Evolutionary conservation across 2,888 invertebrate species (phyloP).

Genomic region (Tetragonula carbonaria): DNA sequence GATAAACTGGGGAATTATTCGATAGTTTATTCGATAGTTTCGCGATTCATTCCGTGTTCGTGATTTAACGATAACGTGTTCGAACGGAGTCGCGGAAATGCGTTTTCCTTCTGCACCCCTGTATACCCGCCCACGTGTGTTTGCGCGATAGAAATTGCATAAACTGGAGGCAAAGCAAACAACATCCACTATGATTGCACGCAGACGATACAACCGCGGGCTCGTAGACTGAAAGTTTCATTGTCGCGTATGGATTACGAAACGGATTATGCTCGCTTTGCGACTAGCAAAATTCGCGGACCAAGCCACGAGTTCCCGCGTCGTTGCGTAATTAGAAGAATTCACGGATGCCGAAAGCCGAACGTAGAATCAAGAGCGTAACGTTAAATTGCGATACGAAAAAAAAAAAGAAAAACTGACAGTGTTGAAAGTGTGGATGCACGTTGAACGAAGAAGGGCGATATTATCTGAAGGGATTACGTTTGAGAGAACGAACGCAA

Average conservation of each 20-base stretch:
- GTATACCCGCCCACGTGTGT: slow-evolving; percentile 45
- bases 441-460: too few species aligned
- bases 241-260: slow-evolving; percentile 57
- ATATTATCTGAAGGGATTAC: too few species aligned
- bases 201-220: slow-evolving; percentile 54
- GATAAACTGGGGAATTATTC: slow-evolving; percentile 16
- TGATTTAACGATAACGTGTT: slow-evolving; percentile 29
- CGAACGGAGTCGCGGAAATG: slow-evolving; percentile 17
- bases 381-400: neutral
- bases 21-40: slow-evolving; percentile 40
- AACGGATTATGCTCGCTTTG: slow-evolving; percentile 48
- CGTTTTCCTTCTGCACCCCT: neutral
- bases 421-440: too few species aligned
- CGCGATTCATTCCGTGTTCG: slow-evolving; percentile 19
- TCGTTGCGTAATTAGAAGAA: slow-evolving; percentile 37
- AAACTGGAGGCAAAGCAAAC: slow-evolving; percentile 71
- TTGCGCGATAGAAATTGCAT: slow-evolving; percentile 60
- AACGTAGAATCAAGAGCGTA: neutral
- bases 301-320: slow-evolving; percentile 4
- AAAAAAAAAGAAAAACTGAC: too few species aligned
- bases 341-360: neutral
- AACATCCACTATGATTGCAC: slow-evolving; percentile 67
- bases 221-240: slow-evolving; percentile 53
- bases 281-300: slow-evolving; percentile 41
- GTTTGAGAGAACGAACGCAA: too few species aligned